Evolutionary conservation across 1,140 invertebrate genomes (phyloP).

Genomic region (Habropoda laboriosa): DNA sequence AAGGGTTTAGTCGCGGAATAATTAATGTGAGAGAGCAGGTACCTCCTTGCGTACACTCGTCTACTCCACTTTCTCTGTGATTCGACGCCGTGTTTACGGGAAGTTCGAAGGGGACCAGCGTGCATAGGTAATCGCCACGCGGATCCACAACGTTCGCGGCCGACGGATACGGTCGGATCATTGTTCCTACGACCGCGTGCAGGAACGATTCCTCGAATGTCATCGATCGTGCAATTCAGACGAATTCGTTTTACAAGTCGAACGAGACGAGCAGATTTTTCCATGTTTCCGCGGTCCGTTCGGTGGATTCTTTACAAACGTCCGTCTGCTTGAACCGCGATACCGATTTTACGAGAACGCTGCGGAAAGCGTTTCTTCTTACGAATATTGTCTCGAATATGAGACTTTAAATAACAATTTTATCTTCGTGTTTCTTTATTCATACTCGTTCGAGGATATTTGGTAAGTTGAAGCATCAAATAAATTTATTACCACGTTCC

Average conservation of each 20-base stretch:
- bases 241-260: constrained; percentile 7
- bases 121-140: constrained; percentile 42
- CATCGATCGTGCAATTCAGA: background rate
- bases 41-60: constrained; percentile 63
- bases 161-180: constrained; percentile 13
- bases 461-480: too few species aligned
- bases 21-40: constrained; percentile 71
- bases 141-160: constrained; percentile 24
- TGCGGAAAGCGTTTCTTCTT: too few species aligned
- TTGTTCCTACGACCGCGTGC: background rate
- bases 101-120: constrained; percentile 54
- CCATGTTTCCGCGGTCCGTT: background rate
- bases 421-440: too few species aligned
- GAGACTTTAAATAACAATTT: too few species aligned
- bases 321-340: too few species aligned
- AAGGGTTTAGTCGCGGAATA: constrained; percentile 68
- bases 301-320: too few species aligned
- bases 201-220: background rate
- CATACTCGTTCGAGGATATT: too few species aligned
- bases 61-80: constrained; percentile 68
- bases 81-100: constrained; percentile 62
- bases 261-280: background rate
- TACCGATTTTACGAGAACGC: too few species aligned
- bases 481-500: too few species aligned
- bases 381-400: too few species aligned